Evolutionary conservation across 2,888 invertebrate genomes (phyloP).

Genomic region (Thera britannica): DNA sequence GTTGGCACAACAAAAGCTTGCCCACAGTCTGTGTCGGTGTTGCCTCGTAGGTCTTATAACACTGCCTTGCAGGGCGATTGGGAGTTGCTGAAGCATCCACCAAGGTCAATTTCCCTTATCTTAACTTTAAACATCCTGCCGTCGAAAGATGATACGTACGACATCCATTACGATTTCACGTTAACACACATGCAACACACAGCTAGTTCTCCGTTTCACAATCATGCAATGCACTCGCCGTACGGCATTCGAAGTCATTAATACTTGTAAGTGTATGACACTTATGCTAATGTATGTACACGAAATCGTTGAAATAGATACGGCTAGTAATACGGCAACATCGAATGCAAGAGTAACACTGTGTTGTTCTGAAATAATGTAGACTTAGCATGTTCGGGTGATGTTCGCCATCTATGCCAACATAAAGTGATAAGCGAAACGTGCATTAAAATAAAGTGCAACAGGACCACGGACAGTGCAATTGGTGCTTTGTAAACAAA

Average conservation of each 20-base stretch:
- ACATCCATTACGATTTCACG: constrained; percentile 75
- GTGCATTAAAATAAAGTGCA: constrained; percentile 73
- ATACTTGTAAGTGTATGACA: constrained; percentile 52
- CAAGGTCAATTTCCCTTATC: constrained; percentile 83
- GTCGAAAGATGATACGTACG: constrained; percentile 79
- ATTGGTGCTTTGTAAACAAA: constrained; percentile 50
- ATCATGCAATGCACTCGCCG: constrained; percentile 76
- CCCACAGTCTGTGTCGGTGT: constrained; percentile 49
- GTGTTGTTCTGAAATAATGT: constrained; percentile 73
- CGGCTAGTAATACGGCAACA: constrained; percentile 68
- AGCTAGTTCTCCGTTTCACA: constrained; percentile 76
- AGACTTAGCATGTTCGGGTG: constrained; percentile 62
- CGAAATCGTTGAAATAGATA: constrained; percentile 61
- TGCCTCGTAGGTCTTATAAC: constrained; percentile 67
- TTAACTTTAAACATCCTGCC: constrained; percentile 79
- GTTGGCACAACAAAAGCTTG: constrained; percentile 44
- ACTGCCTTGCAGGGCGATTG: constrained; percentile 72
- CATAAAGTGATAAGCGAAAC: constrained; percentile 66
- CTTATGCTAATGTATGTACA: constrained; percentile 69
- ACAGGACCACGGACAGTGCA: constrained; percentile 74
- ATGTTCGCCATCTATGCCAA: constrained; percentile 60
- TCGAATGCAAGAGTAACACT: constrained; percentile 70
- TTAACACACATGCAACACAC: constrained; percentile 84
- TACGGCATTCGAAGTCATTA: constrained; percentile 48
- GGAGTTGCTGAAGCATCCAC: constrained; percentile 72